Conservation (phyloP, 2,888 invertebrate species). For the Ichneumoninae sp. region DNA sequence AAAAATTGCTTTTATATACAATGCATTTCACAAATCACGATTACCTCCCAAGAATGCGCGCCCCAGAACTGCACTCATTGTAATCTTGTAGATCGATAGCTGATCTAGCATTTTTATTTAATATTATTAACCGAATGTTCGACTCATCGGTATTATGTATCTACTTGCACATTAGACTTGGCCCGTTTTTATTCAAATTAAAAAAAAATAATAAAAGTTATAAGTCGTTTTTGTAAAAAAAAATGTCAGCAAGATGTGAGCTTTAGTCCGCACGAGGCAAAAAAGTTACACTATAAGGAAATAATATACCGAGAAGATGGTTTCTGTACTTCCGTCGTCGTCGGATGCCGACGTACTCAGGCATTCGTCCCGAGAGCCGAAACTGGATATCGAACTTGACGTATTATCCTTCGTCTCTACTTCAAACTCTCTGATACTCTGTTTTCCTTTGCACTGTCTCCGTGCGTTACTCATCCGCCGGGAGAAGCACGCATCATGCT, state of each 20-base stretch:
- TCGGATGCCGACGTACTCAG: constrained; percentile 8
- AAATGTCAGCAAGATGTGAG: too few species aligned
- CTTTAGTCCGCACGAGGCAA: background rate
- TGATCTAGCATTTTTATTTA: too few species aligned
- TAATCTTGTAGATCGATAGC: too few species aligned
- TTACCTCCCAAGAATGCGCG: too few species aligned
- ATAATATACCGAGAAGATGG: background rate
- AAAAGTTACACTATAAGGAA: background rate
- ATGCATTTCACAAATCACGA: too few species aligned
- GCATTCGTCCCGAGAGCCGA: constrained; percentile 25
- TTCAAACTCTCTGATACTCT: constrained; percentile 5
- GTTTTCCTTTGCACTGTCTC: background rate
- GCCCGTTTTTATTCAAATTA: too few species aligned
- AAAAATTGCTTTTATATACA: background rate
- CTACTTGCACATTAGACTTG: too few species aligned
- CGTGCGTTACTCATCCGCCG: constrained; percentile 16
- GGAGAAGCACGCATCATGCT: constrained; percentile 33
- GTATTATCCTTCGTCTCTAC: background rate
- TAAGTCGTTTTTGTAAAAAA: too few species aligned
- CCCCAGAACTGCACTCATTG: too few species aligned
- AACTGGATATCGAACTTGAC: constrained; percentile 28
- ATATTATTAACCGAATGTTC: too few species aligned
- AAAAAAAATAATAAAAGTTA: too few species aligned
- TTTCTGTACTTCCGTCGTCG: constrained; percentile 1
- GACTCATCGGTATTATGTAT: too few species aligned